A percentile compares a stretch with the other conserved stretches of the same genome.
These are phyloP conservation scores for Amphiduros pacificus DNA, from an alignment of 2,888 invertebrate genomes.

Conservation along the genomic window DNA sequence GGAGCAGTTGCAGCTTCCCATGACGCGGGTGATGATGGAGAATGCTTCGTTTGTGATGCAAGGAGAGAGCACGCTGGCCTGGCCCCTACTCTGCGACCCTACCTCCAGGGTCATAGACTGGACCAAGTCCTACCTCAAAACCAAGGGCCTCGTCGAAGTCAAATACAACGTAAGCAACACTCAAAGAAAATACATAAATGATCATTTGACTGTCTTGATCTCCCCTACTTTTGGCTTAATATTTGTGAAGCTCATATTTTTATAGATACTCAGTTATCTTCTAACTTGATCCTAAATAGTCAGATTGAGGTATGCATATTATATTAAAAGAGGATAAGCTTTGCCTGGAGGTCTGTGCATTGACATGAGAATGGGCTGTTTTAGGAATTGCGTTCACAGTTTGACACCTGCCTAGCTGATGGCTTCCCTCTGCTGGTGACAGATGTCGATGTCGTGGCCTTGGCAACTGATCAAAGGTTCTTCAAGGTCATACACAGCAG, in stretches of 20 bases:
- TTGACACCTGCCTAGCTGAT: slow-evolving; percentile 58
- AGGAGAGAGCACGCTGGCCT: slow-evolving; percentile 50
- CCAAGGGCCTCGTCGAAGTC: slow-evolving; percentile 46
- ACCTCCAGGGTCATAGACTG: slow-evolving; percentile 52
- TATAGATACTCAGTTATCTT: too few species aligned
- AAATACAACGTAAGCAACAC: slow-evolving; percentile 50
- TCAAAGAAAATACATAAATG: too few species aligned
- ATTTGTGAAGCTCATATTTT: too few species aligned
- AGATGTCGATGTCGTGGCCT: slow-evolving; percentile 49
- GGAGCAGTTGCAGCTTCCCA: slow-evolving; percentile 48
- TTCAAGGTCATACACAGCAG: slow-evolving; percentile 47
- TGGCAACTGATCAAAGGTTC: slow-evolving; percentile 49
- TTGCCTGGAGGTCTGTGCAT: too few species aligned
- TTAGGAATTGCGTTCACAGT: slow-evolving; percentile 56
- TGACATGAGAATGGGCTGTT: slow-evolving; percentile 4
- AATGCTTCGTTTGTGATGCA: slow-evolving; percentile 57
- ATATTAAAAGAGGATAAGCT: too few species aligned
- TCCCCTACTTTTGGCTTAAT: too few species aligned
- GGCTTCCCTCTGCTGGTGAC: slow-evolving; percentile 55
- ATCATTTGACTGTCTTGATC: too few species aligned
- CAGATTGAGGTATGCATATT: too few species aligned
- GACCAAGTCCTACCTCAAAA: slow-evolving; percentile 43
- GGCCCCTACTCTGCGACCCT: slow-evolving; percentile 59
- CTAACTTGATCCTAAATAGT: too few species aligned
- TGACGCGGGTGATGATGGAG: slow-evolving; percentile 53